Base-by-base conservation (phyloP, 2,888 invertebrate genomes). In the Drosophila anomalata region DNA sequence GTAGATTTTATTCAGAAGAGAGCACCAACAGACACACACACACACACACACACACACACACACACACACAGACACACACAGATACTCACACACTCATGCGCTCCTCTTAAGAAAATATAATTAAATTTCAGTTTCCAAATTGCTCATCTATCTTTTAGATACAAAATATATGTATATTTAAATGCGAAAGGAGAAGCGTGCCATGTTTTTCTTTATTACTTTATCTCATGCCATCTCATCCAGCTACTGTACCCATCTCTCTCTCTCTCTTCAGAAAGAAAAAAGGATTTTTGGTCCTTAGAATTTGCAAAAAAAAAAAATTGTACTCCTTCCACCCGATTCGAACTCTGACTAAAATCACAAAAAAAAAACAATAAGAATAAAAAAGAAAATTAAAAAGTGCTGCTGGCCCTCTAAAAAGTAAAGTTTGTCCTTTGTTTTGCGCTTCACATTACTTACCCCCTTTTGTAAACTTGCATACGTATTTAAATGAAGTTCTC, bases 131-230 rank as follows among this genome's bases (percentile, higher is more conserved):
- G 65, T 65, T 65, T 65, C 46, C 31, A 66, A 65, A 66, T 41
- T 65, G n/a, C 31, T 65, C 67, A 65, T 66, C 20, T 29, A 24
- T 24, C 22, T 24, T 24, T 24, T 24, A 24, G 22, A 24, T 24
- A 24, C 9, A 29, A 29, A 29, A 29, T 60, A 54, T 62, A 68
- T 61, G 52, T 47, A 66, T 59, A 60, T 56, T 68, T 63, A 68
- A 46, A 41, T 29, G 31, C 9, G 20, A 24, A 29, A 55, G 46
- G 54, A 48, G 50, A 50, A 78, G 71, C 76, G 85, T 82, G 82
- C 87, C 82, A 82, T 87, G 82, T 81, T 87, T 87, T 55, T 52
- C 73, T 56, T 61, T 65, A 41, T 79, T 59, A 20, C 46, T 69
- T 85, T 66, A 24, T 75, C 78, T 69, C 81, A 78, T 57, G 44